These are phyloP conservation scores for Drosophila triauraria DNA, from an alignment of 1,140 invertebrate species.

Conservation along the genomic window DNA sequence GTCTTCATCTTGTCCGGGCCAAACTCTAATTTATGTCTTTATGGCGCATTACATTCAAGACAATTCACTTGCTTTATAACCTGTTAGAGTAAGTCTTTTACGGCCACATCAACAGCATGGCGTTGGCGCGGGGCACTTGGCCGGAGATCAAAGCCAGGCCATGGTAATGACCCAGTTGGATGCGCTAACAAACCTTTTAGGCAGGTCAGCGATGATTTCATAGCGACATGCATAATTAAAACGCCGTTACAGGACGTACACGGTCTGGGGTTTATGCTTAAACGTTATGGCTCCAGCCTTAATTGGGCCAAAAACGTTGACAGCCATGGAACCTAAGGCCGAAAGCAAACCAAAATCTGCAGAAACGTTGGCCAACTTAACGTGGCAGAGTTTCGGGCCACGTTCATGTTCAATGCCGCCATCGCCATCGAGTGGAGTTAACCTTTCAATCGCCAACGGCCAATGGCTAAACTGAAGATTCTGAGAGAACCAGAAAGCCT, in stretches of 20 bases:
- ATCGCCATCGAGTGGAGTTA: conserved; percentile 13
- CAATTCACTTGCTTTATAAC: conserved; percentile 55
- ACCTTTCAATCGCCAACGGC: conserved; percentile 37
- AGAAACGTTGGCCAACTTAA: conserved; percentile 15
- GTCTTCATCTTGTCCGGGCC: conserved; percentile 24
- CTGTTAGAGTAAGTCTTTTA: conserved; percentile 53
- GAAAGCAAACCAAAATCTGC: conserved; percentile 2
- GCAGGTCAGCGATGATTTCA: conserved; percentile 52
- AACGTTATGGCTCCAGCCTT: conserved; percentile 38
- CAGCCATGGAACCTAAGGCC: conserved; percentile 12
- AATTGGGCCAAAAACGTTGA: conserved; percentile 43
- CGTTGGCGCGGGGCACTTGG: conserved; percentile 38
- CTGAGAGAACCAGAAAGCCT: conserved; percentile 51
- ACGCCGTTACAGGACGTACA: conserved; percentile 58
- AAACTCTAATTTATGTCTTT: conserved; percentile 55
- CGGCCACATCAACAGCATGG: conserved; percentile 29
- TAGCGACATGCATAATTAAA: conserved; percentile 76
- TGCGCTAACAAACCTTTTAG: conserved; percentile 39
- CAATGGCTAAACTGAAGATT: conserved; percentile 24
- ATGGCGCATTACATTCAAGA: conserved; percentile 53
- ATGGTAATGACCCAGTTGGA: conserved; percentile 72
- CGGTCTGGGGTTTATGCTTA: conserved; percentile 30
- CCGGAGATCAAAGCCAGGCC: conserved; percentile 38
- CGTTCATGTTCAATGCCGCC: conserved; percentile 44
- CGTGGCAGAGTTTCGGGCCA: conserved; percentile 32